phyloP scores from a whole-genome alignment of 1,140 invertebrate genomes.

The Mesaphorura yosii region DNA sequence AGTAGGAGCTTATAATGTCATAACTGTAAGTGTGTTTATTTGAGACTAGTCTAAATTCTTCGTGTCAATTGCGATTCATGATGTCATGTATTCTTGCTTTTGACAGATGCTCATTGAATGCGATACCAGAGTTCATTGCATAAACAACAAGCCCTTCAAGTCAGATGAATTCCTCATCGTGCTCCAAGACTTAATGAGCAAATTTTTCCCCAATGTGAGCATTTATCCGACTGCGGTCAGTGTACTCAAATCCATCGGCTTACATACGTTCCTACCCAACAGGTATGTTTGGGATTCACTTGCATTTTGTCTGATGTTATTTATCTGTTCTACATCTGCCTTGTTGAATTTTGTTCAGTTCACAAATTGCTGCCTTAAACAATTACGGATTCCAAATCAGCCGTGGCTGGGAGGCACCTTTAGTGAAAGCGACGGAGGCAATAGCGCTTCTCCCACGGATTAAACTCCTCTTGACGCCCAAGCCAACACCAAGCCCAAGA shows the following conservation, averaged over 20 bases:
- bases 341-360: slow-evolving; percentile 11
- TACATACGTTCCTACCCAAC: slow-evolving; percentile 21
- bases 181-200: slow-evolving; percentile 21
- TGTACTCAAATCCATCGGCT: slow-evolving; percentile 12
- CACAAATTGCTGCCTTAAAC: slow-evolving; percentile 16
- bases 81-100: background rate
- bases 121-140: slow-evolving; percentile 25
- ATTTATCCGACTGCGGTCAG: slow-evolving; percentile 23
- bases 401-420: slow-evolving; percentile 17
- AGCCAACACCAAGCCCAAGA: background rate
- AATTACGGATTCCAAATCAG: slow-evolving; percentile 17
- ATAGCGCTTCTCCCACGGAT: slow-evolving; percentile 1
- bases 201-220: slow-evolving; percentile 18
- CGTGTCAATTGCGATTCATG: background rate
- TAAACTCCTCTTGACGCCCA: slow-evolving; percentile 8
- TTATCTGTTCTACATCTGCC: background rate
- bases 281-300: slow-evolving; percentile 1
- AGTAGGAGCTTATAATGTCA: slow-evolving; percentile 18
- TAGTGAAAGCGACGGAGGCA: slow-evolving; percentile 17
- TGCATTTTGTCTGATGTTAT: background rate
- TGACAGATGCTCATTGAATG: slow-evolving; percentile 1
- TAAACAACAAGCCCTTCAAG: slow-evolving; percentile 16
- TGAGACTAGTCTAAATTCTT: slow-evolving; percentile 1
- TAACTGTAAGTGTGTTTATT: slow-evolving; percentile 22
- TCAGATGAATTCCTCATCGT: slow-evolving; percentile 15